A percentile compares a stretch with the other conserved stretches of the same genome.
Evolutionary conservation across 2,797 vertebrate species (phyloP).

Genomic region (Onychomys leucogaster): DNA sequence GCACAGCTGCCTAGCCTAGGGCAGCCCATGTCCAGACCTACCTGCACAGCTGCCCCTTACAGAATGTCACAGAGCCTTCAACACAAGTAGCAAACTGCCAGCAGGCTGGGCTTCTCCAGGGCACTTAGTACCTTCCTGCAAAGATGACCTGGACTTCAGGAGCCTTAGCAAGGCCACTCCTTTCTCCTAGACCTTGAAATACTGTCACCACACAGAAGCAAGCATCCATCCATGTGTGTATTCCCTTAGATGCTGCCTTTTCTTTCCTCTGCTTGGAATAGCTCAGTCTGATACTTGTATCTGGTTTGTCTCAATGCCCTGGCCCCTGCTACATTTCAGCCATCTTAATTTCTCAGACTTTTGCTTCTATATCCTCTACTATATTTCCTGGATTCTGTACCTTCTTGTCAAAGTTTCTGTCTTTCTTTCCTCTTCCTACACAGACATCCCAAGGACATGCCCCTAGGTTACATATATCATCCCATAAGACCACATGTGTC

Average conservation of each 20-base stretch:
- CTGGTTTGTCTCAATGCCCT: background rate
- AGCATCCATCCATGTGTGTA: too few relatives aligned
- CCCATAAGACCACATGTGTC: background rate
- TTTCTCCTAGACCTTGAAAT: background rate
- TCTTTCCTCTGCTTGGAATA: background rate
- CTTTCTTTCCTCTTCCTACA: background rate
- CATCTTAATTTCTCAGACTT: background rate
- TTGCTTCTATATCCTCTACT: background rate
- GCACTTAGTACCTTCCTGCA: background rate
- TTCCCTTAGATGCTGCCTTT: background rate
- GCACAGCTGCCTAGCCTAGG: conserved; percentile 62
- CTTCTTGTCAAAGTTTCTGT: background rate
- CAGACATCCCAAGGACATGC: background rate
- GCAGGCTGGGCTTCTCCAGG: background rate
- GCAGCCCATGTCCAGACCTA: background rate
- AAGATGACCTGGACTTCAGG: background rate
- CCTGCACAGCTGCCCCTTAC: background rate
- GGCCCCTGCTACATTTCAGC: background rate
- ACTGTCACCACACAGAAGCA: fast-evolving
- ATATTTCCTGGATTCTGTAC: background rate
- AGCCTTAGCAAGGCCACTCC: background rate
- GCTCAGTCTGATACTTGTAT: background rate
- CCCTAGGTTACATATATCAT: background rate
- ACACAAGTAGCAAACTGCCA: background rate
- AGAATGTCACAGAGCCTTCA: background rate